A percentile compares a stretch with the other conserved stretches of the same genome.
phyloP scores from a whole-genome alignment of 2,113 vertebrate species.

The Carettochelys insculpta region DNA sequence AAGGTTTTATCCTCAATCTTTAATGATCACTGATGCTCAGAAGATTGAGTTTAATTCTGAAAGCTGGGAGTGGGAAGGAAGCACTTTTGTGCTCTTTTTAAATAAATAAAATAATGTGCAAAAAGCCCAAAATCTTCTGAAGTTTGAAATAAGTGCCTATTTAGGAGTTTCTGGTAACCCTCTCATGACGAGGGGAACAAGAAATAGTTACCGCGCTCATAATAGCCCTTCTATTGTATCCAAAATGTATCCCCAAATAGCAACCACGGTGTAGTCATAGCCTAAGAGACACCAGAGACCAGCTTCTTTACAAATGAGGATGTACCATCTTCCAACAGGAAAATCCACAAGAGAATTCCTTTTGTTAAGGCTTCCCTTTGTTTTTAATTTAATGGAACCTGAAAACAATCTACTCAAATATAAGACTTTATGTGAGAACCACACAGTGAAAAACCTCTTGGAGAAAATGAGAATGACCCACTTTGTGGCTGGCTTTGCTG shows the following conservation, averaged over 20 bases:
- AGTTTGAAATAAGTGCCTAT: no score
- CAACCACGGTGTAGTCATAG: no score
- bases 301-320: background rate
- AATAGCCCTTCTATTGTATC: no score
- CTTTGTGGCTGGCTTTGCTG: background rate
- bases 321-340: background rate
- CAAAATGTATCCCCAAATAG: no score
- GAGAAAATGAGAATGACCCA: background rate
- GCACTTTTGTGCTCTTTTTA: background rate
- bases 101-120: background rate
- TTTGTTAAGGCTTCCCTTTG: background rate
- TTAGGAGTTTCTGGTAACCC: no score
- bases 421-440: background rate
- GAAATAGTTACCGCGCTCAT: no score
- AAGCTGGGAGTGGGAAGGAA: background rate
- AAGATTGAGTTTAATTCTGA: background rate
- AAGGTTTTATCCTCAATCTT: background rate
- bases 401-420: background rate
- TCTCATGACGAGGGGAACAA: no score
- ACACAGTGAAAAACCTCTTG: background rate
- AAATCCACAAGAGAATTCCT: background rate
- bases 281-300: background rate
- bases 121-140: no score
- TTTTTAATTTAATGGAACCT: background rate
- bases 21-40: background rate